phyloP scores from a whole-genome alignment of 2,113 vertebrate species.

The Irena cyanogastra region DNA sequence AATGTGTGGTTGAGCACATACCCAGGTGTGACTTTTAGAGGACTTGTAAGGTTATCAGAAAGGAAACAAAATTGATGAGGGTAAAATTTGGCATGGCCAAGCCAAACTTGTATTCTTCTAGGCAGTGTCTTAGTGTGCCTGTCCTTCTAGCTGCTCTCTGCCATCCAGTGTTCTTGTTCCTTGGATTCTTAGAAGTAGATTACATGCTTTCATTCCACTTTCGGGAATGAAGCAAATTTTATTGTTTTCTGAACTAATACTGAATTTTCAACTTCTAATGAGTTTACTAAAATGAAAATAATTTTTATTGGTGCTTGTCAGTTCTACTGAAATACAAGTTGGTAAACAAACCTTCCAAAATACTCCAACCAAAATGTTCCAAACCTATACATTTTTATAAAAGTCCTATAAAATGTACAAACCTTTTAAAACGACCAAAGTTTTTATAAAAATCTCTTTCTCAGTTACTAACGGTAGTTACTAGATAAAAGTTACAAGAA shows the following conservation, averaged over 20 bases:
- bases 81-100: neutral
- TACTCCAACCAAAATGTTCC: neutral
- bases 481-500: neutral
- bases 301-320: neutral
- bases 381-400: neutral
- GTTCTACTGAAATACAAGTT: neutral
- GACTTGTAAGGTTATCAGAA: neutral
- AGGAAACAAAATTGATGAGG: neutral
- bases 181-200: neutral
- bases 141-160: neutral
- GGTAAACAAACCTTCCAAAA: neutral
- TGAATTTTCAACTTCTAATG: neutral
- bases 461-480: neutral
- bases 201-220: neutral
- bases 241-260: neutral
- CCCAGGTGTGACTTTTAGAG: neutral
- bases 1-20: neutral
- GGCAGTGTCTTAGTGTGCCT: neutral
- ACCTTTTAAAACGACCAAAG: neutral
- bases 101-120: fast-evolving
- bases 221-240: neutral
- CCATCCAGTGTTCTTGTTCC: neutral
- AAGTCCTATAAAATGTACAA: neutral
- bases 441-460: neutral
- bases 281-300: neutral